These are phyloP conservation scores for Styela clava DNA, from an alignment of 23 tunicate genomes.

Conservation along the genomic window DNA sequence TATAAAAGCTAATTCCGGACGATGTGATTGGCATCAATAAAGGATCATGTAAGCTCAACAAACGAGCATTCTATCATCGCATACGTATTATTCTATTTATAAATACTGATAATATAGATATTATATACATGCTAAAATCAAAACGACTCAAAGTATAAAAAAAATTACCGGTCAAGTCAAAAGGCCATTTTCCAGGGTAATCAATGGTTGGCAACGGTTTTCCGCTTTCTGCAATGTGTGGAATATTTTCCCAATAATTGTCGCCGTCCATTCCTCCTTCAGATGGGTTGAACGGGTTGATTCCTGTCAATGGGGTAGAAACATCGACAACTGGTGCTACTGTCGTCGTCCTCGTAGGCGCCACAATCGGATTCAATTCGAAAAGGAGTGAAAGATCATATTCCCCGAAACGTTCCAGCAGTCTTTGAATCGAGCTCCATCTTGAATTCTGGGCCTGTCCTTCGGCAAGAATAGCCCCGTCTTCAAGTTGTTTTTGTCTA, in stretches of 20 bases:
- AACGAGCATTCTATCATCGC: too few relatives aligned
- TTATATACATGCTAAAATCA: too few relatives aligned
- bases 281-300: background rate
- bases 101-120: too few relatives aligned
- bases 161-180: conserved; percentile 4
- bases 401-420: conserved; percentile 2
- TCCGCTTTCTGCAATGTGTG: background rate
- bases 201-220: background rate
- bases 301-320: background rate
- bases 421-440: background rate
- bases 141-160: too few relatives aligned
- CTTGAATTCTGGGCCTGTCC: conserved; percentile 8
- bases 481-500: background rate
- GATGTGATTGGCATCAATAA: background rate
- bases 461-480: background rate
- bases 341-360: background rate
- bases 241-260: conserved; percentile 1
- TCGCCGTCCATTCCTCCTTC: conserved; percentile 34
- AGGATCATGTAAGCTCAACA: background rate
- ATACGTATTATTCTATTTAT: too few relatives aligned
- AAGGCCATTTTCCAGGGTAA: conserved; percentile 10
- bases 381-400: conserved; percentile 9
- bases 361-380: conserved; percentile 25
- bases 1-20: background rate
- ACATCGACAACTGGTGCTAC: background rate